These are phyloP conservation scores for Drosophila austrosaltans DNA, from an alignment of 2,888 invertebrate species.

Conservation along the genomic window DNA sequence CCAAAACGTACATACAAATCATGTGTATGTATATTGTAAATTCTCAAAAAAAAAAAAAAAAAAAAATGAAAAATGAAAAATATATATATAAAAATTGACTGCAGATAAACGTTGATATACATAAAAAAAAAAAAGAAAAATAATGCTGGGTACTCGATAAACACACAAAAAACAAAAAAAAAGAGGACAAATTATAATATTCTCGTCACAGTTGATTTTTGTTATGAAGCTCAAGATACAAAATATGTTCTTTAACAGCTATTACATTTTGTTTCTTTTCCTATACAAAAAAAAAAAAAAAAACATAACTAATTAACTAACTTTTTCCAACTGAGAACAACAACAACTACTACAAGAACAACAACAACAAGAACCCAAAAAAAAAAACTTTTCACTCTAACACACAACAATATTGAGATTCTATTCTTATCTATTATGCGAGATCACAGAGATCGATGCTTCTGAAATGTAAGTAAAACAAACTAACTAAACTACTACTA, in stretches of 20 bases:
- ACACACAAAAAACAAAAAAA: constrained; percentile 19
- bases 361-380: constrained; percentile 5
- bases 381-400: constrained; percentile 25
- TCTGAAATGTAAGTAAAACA: constrained; percentile 76
- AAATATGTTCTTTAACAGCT: constrained; percentile 64
- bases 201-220: constrained; percentile 40
- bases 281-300: constrained; percentile 44
- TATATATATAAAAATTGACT: constrained; percentile 47
- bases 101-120: constrained; percentile 50
- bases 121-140: not conserved
- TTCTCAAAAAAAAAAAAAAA: constrained; percentile 13
- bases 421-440: constrained; percentile 70
- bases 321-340: not conserved
- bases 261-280: constrained; percentile 73
- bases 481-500: constrained; percentile 38
- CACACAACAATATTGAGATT: constrained; percentile 67
- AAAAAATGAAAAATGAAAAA: not conserved
- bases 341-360: not conserved
- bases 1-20: constrained; percentile 19
- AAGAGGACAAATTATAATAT: constrained; percentile 17
- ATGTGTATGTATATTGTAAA: constrained; percentile 33
- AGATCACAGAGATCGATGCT: constrained; percentile 75
- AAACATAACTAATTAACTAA: constrained; percentile 1
- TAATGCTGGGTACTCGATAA: constrained; percentile 53
- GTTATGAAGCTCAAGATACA: constrained; percentile 49